Evolutionary conservation across 2,888 invertebrate species (phyloP).

Genomic region (Eristalis arbustorum): DNA sequence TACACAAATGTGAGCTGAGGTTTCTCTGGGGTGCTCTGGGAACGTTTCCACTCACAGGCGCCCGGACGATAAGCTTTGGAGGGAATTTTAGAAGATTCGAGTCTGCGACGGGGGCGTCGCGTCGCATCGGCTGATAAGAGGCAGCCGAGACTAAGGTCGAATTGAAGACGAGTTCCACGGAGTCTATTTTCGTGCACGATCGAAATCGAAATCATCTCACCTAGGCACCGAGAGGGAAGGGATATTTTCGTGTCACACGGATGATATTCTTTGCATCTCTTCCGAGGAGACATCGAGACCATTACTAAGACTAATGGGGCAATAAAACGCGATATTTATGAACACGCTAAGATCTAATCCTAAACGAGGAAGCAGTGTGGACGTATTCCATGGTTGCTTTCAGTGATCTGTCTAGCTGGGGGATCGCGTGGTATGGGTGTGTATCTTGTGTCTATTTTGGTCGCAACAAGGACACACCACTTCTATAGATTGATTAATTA

Average conservation of each 20-base stretch:
- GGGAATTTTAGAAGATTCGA: background rate
- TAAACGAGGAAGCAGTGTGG: slow-evolving; percentile 11
- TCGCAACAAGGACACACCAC: background rate
- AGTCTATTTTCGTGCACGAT: background rate
- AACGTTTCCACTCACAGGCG: background rate
- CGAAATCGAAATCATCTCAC: background rate
- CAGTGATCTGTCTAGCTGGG: background rate
- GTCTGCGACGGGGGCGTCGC: slow-evolving; percentile 10
- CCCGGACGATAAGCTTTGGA: background rate
- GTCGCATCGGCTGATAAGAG: slow-evolving; percentile 17
- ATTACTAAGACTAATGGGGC: slow-evolving; percentile 25
- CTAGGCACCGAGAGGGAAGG: background rate
- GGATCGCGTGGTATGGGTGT: background rate
- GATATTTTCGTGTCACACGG: slow-evolving; percentile 7
- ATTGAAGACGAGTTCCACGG: background rate
- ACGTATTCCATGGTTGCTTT: background rate
- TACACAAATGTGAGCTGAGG: background rate
- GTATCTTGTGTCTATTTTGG: background rate
- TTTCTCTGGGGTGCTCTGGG: background rate
- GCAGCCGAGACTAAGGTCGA: slow-evolving; percentile 8
- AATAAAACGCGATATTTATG: slow-evolving; percentile 34
- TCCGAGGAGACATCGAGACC: background rate
- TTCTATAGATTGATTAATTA: background rate
- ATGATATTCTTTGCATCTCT: background rate
- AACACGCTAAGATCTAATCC: background rate